Conservation (phyloP, 2,888 invertebrate species). For the Petrolisthes manimaculis region DNA sequence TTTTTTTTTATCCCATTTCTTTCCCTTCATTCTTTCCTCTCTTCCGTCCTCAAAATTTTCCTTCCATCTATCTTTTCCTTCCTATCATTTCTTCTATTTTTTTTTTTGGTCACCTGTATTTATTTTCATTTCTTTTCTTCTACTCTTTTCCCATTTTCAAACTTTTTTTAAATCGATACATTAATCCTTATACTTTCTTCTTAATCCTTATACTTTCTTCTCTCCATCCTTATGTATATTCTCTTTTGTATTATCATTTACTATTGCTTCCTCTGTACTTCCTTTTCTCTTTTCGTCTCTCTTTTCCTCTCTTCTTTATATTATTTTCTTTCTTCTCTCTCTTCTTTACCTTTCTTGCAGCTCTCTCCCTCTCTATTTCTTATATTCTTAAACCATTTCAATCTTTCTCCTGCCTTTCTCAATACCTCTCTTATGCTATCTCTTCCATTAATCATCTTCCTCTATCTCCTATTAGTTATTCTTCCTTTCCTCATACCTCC, state of each 20-base stretch:
- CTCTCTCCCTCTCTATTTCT: not conserved
- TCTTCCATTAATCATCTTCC: not conserved
- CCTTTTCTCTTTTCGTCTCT: too few relatives aligned
- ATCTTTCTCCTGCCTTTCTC: not conserved
- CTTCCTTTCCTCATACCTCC: not conserved
- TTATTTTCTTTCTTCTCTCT: not conserved
- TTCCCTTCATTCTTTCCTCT: not conserved
- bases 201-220: not conserved
- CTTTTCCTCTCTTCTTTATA: not conserved
- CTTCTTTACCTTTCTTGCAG: not conserved
- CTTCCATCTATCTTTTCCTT: not conserved
- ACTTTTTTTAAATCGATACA: not conserved
- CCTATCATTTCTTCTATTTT: not conserved
- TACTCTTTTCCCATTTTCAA: not conserved
- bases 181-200: not conserved
- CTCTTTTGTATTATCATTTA: not conserved
- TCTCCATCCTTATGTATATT: not conserved
- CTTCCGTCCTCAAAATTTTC: not conserved
- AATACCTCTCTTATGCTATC: not conserved
- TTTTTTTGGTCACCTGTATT: not conserved
- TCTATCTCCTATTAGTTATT: not conserved
- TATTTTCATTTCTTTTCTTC: not conserved
- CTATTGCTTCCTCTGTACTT: not conserved
- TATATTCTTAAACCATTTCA: not conserved
- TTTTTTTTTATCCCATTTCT: not conserved